Conservation (phyloP, 2,888 invertebrate species). For the Coelopa pilipes region DNA sequence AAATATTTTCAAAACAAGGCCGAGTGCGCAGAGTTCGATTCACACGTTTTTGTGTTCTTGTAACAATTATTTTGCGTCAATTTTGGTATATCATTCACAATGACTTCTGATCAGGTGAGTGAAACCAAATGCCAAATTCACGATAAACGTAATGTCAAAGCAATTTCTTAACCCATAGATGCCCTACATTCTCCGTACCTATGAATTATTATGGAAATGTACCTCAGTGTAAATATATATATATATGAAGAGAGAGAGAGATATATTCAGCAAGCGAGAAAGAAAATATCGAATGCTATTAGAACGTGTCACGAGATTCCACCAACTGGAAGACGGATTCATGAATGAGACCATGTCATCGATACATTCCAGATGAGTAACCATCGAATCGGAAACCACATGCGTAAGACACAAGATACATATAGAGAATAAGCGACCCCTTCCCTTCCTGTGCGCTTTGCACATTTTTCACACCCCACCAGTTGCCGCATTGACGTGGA, state of each 20-base stretch:
- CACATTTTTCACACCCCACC: neutral
- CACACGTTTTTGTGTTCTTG: conserved; percentile 24
- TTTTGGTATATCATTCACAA: neutral
- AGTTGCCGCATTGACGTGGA: conserved; percentile 1
- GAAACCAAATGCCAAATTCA: too few relatives aligned
- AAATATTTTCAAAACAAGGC: neutral
- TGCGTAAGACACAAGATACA: conserved; percentile 3
- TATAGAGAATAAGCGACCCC: neutral
- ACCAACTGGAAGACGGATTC: neutral
- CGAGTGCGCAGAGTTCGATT: neutral
- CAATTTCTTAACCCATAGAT: too few relatives aligned
- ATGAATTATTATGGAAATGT: too few relatives aligned
- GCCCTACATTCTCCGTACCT: too few relatives aligned
- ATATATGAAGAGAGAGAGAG: too few relatives aligned
- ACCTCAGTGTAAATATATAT: too few relatives aligned
- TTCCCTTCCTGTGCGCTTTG: neutral
- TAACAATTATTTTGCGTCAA: neutral
- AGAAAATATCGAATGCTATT: too few relatives aligned
- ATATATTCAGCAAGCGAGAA: too few relatives aligned
- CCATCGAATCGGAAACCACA: conserved; percentile 19
- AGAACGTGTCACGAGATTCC: too few relatives aligned
- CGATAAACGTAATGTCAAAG: too few relatives aligned
- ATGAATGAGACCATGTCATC: conserved; percentile 1
- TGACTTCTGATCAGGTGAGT: neutral
- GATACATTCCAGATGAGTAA: conserved; percentile 30